phyloP scores from a whole-genome alignment of 2,113 vertebrate species.

The Barbus barbus region DNA sequence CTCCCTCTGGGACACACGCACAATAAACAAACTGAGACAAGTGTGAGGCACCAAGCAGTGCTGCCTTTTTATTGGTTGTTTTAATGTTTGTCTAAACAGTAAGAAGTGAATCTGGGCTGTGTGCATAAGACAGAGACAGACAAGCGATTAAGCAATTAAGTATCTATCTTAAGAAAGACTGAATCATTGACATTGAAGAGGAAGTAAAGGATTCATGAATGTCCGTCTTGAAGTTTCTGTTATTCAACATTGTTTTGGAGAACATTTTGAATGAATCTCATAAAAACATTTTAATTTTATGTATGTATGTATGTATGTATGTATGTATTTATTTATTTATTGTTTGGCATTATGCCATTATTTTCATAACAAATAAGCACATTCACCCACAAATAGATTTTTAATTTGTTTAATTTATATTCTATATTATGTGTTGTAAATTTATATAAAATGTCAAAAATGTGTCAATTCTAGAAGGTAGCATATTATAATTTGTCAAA shows the following conservation, averaged over 20 bases:
- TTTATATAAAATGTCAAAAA: neutral
- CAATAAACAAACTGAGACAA: neutral
- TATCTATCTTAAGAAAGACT: neutral
- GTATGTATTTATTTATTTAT: too few species aligned
- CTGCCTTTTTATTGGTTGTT: conserved; percentile 11
- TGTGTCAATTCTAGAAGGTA: neutral
- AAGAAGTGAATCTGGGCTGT: neutral
- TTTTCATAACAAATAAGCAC: neutral
- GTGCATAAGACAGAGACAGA: neutral
- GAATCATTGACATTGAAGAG: neutral
- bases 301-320: too few species aligned
- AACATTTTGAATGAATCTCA: neutral
- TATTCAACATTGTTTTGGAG: neutral
- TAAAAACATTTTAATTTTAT: neutral
- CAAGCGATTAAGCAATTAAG: neutral
- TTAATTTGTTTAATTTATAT: neutral
- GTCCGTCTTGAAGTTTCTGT: neutral
- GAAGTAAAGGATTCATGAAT: neutral
- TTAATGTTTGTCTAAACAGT: conserved; percentile 4
- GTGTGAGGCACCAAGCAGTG: neutral
- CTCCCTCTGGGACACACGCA: neutral
- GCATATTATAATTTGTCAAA: neutral
- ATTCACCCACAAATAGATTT: neutral
- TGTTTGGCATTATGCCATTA: too few species aligned
- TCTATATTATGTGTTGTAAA: neutral